These are phyloP conservation scores for Dromius quadrimaculatus DNA, from an alignment of 2,888 invertebrate species.

Conservation along the genomic window DNA sequence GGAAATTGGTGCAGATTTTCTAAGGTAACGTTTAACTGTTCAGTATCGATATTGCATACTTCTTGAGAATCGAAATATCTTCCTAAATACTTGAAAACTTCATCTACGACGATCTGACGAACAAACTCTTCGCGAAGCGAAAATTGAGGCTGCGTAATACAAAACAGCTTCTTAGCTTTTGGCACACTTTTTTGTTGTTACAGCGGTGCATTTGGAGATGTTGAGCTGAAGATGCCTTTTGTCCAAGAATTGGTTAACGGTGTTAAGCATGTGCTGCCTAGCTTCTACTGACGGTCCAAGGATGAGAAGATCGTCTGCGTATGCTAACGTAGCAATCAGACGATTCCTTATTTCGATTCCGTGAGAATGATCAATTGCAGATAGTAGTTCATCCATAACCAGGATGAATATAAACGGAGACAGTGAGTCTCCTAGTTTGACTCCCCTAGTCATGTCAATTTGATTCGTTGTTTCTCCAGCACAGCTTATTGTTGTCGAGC, in stretches of 20 bases:
- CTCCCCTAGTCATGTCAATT: not conserved
- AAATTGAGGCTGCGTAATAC: not conserved
- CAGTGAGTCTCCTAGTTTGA: not conserved
- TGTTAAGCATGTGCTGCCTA: not conserved
- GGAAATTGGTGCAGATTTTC: not conserved
- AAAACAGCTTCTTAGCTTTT: not conserved
- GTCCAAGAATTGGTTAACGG: not conserved
- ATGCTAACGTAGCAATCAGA: too few relatives aligned
- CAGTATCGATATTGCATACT: not conserved
- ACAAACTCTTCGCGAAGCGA: not conserved
- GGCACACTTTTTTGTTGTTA: not conserved
- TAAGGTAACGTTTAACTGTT: not conserved
- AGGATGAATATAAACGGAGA: not conserved
- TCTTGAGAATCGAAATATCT: not conserved
- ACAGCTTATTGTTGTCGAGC: not conserved
- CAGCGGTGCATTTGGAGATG: not conserved
- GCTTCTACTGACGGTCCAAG: not conserved
- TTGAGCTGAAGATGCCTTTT: not conserved
- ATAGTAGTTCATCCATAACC: constrained; percentile 4
- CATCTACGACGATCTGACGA: not conserved
- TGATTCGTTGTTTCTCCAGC: not conserved
- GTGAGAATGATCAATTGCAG: not conserved
- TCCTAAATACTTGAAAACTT: not conserved
- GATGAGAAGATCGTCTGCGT: constrained; percentile 3
- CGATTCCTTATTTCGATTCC: not conserved